Evolutionary conservation across 2,888 invertebrate species (phyloP), one percentile per base, ranked within the genome.

Genomic region (Crossocerus cetratus): DNA sequence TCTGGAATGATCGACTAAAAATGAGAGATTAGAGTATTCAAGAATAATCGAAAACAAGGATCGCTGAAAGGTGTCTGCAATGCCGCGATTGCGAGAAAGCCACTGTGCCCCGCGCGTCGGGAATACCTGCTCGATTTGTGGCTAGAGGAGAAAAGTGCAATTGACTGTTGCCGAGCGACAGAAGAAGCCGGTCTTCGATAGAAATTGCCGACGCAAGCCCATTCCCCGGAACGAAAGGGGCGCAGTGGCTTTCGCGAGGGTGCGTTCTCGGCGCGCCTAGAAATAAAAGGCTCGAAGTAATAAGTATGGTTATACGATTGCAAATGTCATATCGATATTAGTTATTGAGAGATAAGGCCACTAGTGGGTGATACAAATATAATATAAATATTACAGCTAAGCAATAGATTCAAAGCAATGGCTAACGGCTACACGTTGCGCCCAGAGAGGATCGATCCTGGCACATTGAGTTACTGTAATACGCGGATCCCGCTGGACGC

Each of bases 341-440:
- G 80, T 86, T 84, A 84, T 80, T 81, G 78, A 84, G 32, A 32
- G 86, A 87, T 89, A 90, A 90, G 90, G 90, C 90, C 90, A 89
- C 90, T 90, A 90, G 87, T 86, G 86, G 90, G 83, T 89, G 84
- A 89, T 89, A 89, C 86, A 88, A 86, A 85, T 89, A 86, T 76
- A 84, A 87, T 88, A 86, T 86, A 87, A 89, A 88, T 86, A 85
- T 87, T 85, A 87, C 78, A 79, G 79, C 83, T 86, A 87, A 80
- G 84, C 83, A 81, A 32, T 84, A 83, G 76, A 67, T 82, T 78
- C 80, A 79, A 83, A 81, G 80, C 80, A 83, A 87, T 83, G 70
- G 61, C 76, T 59, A 70, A 68, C 72, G 67, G 54, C 69, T 80
- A 78, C 72, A 61, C 55, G 22, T 2, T 77, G 70, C 66, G 78